Conservation (phyloP, 2,113 vertebrate genomes). For the Tragelaphus buxtoni region DNA sequence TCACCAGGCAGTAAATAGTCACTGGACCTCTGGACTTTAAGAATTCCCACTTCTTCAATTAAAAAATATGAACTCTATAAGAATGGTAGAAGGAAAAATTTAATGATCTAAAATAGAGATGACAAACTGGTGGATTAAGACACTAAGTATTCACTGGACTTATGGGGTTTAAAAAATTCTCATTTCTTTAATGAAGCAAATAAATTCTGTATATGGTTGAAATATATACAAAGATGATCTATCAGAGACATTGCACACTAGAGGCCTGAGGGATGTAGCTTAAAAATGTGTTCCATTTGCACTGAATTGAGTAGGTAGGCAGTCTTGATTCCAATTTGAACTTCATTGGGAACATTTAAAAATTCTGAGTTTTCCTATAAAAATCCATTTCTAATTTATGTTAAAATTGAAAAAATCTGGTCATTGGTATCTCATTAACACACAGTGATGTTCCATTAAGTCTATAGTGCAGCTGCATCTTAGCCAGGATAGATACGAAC, state of each 20-base stretch:
- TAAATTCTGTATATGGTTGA: neutral
- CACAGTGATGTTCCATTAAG: neutral
- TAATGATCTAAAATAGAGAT: conserved; percentile 41
- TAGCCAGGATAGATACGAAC: neutral
- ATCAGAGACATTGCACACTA: neutral
- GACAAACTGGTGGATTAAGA: neutral
- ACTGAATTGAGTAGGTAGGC: neutral
- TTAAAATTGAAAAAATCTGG: neutral
- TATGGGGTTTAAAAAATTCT: neutral
- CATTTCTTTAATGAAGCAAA: conserved; percentile 46
- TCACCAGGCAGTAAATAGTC: conserved; percentile 34
- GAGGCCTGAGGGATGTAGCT: neutral
- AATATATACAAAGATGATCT: neutral
- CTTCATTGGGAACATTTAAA: neutral
- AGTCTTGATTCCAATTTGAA: neutral
- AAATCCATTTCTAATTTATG: neutral
- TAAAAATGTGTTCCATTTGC: neutral
- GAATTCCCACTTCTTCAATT: conserved; percentile 50
- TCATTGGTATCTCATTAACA: neutral
- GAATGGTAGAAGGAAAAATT: neutral
- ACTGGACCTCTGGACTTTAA: conserved; percentile 25
- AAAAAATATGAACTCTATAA: neutral
- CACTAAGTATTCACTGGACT: conserved; percentile 19
- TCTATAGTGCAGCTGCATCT: neutral
- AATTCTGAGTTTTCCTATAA: neutral